Conservation (phyloP, 2,113 vertebrate species). For the Microtus oregoni region DNA sequence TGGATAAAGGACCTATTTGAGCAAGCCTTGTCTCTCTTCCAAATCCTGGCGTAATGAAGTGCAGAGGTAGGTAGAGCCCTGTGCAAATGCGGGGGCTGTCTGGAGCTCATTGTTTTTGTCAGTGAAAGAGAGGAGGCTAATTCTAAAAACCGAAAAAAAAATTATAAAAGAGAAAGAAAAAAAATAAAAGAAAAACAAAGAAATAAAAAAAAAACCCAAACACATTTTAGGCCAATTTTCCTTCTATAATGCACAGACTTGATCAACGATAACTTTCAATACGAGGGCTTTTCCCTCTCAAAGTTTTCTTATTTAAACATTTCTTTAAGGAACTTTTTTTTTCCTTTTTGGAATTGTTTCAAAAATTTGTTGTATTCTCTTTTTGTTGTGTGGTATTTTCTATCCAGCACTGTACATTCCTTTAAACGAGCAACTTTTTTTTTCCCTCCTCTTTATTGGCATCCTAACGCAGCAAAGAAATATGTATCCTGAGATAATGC, state of each 20-base stretch:
- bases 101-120: slow-evolving; percentile 76
- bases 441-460: slow-evolving; percentile 70
- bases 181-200: slow-evolving; percentile 42
- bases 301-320: slow-evolving; percentile 66
- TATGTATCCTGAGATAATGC: slow-evolving; percentile 79
- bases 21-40: slow-evolving; percentile 80
- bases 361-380: slow-evolving; percentile 77
- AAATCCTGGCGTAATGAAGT: slow-evolving; percentile 79
- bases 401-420: slow-evolving; percentile 75
- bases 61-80: slow-evolving; percentile 72
- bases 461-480: slow-evolving; percentile 83
- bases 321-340: slow-evolving; percentile 68
- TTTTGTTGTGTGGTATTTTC: slow-evolving; percentile 78
- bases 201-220: slow-evolving; percentile 2
- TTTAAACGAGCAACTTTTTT: slow-evolving; percentile 78
- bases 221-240: slow-evolving; percentile 50
- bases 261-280: slow-evolving; percentile 13
- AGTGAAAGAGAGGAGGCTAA: slow-evolving; percentile 69
- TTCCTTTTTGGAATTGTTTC: slow-evolving; percentile 74
- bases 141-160: slow-evolving; percentile 71
- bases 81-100: slow-evolving; percentile 65
- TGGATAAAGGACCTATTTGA: slow-evolving; percentile 80
- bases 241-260: slow-evolving; percentile 72
- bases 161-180: not conserved
- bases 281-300: slow-evolving; percentile 61